These are phyloP conservation scores for Drosophila borealis DNA, from an alignment of 2,888 invertebrate genomes.

Conservation along the genomic window DNA sequence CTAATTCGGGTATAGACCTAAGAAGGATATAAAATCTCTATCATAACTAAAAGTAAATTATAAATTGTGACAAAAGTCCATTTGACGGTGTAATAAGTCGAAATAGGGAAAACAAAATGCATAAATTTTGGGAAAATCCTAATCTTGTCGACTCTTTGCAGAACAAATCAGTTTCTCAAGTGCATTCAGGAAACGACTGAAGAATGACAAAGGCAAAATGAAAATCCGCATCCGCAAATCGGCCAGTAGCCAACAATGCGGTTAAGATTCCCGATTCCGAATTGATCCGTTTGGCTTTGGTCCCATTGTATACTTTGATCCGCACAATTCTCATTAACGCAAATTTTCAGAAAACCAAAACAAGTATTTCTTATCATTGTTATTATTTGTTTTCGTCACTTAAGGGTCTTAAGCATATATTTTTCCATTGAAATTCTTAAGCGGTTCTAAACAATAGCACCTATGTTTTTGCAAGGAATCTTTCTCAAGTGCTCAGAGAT, in stretches of 20 bases:
- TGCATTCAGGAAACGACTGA: not conserved
- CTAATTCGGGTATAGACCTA: too few species aligned
- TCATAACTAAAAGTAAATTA: not conserved
- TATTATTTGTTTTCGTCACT: constrained; percentile 45
- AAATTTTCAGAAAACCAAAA: constrained; percentile 19
- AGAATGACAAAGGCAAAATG: constrained; percentile 10
- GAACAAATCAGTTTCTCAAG: constrained; percentile 20
- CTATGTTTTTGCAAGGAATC: constrained; percentile 3
- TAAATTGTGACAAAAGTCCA: not conserved
- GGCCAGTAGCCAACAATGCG: constrained; percentile 24
- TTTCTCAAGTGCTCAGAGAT: not conserved
- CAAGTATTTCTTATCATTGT: constrained; percentile 44
- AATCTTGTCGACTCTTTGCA: constrained; percentile 41
- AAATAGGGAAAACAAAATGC: not conserved
- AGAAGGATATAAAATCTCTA: too few species aligned
- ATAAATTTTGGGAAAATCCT: constrained; percentile 17
- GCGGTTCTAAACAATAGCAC: constrained; percentile 18
- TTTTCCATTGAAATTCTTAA: constrained; percentile 30
- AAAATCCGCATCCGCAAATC: constrained; percentile 15
- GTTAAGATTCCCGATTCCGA: constrained; percentile 29
- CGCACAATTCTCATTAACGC: constrained; percentile 24
- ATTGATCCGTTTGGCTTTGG: constrained; percentile 38
- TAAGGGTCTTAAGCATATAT: constrained; percentile 14
- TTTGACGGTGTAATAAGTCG: not conserved
- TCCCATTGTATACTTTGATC: constrained; percentile 24